A percentile compares a stretch with the other conserved stretches of the same genome.
phyloP scores from a whole-genome alignment of 2,888 invertebrate genomes.

The Aphidoletes aphidimyza region DNA sequence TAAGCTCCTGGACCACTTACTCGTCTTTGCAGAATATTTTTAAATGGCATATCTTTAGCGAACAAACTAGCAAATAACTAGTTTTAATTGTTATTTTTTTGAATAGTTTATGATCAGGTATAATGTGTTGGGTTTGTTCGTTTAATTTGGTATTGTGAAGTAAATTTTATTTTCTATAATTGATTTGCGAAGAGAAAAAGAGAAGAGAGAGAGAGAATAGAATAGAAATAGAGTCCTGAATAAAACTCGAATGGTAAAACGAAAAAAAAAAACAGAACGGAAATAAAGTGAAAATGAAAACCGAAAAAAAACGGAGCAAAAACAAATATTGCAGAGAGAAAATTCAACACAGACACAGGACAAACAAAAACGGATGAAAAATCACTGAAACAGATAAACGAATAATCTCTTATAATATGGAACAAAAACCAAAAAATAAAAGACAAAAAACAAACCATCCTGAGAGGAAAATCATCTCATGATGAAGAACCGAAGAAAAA shows the following conservation, averaged over 20 bases:
- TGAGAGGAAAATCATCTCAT: too few species aligned
- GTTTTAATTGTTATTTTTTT: neutral
- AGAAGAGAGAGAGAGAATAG: conserved; percentile 39
- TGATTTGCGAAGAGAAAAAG: conserved; percentile 15
- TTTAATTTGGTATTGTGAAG: conserved; percentile 51
- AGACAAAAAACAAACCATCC: too few species aligned
- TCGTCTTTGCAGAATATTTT: conserved; percentile 57
- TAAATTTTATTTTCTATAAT: conserved; percentile 45
- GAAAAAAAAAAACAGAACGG: neutral
- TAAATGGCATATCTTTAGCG: conserved; percentile 57
- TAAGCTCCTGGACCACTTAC: conserved; percentile 57
- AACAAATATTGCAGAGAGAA: neutral
- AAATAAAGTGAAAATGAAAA: neutral
- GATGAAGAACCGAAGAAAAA: too few species aligned
- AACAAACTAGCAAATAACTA: conserved; percentile 53
- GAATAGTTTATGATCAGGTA: conserved; percentile 25
- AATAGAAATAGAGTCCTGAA: conserved; percentile 21
- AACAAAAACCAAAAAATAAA: too few species aligned
- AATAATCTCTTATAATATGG: too few species aligned
- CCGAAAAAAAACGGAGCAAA: neutral
- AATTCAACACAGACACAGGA: neutral
- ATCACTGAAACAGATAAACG: neutral
- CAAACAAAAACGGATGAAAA: neutral
- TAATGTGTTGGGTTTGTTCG: conserved; percentile 35
- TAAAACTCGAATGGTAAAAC: neutral